Evolutionary conservation across 2,888 invertebrate genomes (phyloP), one percentile per base, ranked within the genome.

Genomic region (Hesperia comma): DNA sequence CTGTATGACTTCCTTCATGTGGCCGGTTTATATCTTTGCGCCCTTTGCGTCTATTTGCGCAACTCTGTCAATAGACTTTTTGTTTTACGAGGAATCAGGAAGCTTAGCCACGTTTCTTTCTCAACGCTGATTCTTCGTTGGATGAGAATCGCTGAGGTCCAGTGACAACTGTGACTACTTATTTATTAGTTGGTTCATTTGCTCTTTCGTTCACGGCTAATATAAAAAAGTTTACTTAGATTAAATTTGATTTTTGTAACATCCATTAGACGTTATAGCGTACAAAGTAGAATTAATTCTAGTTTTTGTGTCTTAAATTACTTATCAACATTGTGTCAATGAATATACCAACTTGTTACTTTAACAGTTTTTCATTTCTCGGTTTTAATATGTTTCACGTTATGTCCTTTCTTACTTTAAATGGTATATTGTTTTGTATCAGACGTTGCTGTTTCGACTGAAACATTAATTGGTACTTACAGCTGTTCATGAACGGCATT

Each of bases 21-120:
- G 46, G 54, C 33, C 54, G 56, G 53, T 69, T 68, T 62, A 68
- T 62, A 58, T 62, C 53, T 60, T 60, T 55, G 21, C 41, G 62
- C 17, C 69, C 54, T 54, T 69, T 66, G 43, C 33, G 41, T 62
- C 54, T 58, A 49, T 69, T 66, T 61, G 60, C 63, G 32, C 56
- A 49, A 58, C 68, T 68, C 51, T 40, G 66, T 66, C 64, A 61
- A 62, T 66, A 66, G 62, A 54, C 54, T 54, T 58, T 32, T 54
- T 64, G 66, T 62, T 69, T 66, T 66, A 58, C 40, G 33, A 58
- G 46, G 53, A 57, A 56, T 55, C 54, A 58, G 43, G 58, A 51
- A 53, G 26, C 68, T 62, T 53, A 57, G 43, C 57, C 32, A 53
- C 62, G 21, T 21, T 51, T 21, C 17, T 46, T 46, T 17, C 6